Base-by-base conservation (phyloP, 1,140 invertebrate species). In the Conus ventricosus region DNA sequence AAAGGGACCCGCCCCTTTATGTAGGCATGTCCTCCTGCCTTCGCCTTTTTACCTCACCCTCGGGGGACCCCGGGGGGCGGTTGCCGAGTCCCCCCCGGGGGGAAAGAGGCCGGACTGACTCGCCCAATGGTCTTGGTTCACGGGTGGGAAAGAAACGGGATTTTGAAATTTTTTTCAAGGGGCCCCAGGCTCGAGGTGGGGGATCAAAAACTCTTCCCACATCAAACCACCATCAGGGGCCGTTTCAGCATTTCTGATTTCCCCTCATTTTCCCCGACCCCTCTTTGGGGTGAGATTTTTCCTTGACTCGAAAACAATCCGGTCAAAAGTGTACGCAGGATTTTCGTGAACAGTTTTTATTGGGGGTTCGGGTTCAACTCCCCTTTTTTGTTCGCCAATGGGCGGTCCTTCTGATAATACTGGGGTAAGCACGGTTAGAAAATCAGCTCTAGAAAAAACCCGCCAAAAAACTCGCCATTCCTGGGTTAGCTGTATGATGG, bases 1-100 rank as follows among this genome's bases (percentile, higher is more conserved):
- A n/a, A n/a, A n/a, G n/a, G n/a, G 85, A 78, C 5, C 85, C 75
- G 2, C 85, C 85, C 67, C 78, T 87, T 87, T 51, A 87, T 8
- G 85, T 87, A 87, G 4, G 75, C 71, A 25, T 87, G 54, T 87
- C 85, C 51, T 75, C 53, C 23, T 84, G 82, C 39, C 57, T 63
- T 84, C 8, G 13, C 51, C 10, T 60, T 55, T 84, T 84, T n/a
- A 55, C 53, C 55, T 83, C 15, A 4, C 15, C 53, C 54, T 53
- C 7, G 81, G 5, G n/a, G n/a, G n/a, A 7, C 0, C 54, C 23
- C 13, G 10, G 51, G 81, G 23, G 8, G 53, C 6, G n/a, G n/a
- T n/a, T n/a, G n/a, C n/a, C n/a, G 76, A 11, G 76, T 78, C 8
- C 8, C 7, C 7, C n/a, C 10, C 6, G 8, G 25, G 20, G n/a